phyloP scores from a whole-genome alignment of 2,888 invertebrate genomes.

The Orchesellides sinensis region DNA sequence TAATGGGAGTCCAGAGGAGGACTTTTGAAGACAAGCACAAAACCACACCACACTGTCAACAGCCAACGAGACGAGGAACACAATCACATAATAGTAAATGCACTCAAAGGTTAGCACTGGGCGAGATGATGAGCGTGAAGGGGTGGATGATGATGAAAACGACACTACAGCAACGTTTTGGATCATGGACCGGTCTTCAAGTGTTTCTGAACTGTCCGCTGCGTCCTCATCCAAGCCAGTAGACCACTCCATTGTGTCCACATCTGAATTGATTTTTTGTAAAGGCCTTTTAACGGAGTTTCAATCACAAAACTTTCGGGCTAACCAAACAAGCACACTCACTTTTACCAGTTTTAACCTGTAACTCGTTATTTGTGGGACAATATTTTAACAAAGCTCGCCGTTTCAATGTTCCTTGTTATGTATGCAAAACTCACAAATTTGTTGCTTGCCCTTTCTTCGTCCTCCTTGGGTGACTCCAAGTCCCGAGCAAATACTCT shows the following conservation, averaged over 20 bases:
- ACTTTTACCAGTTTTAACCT: constrained; percentile 5
- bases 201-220: constrained; percentile 68
- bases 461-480: no score
- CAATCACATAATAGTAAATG: constrained; percentile 52
- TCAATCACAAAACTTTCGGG: constrained; percentile 64
- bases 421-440: background rate
- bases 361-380: background rate
- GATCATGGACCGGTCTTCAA: constrained; percentile 67
- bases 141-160: constrained; percentile 28
- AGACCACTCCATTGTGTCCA: constrained; percentile 70
- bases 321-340: no score
- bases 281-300: constrained; percentile 57
- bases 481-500: no score
- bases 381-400: constrained; percentile 3
- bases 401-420: background rate
- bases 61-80: constrained; percentile 6
- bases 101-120: constrained; percentile 29
- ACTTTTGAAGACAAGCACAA: background rate
- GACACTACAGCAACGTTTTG: constrained; percentile 44
- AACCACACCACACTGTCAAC: background rate
- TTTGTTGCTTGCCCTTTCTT: background rate
- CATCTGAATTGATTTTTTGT: constrained; percentile 68
- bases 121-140: constrained; percentile 5
- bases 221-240: constrained; percentile 69
- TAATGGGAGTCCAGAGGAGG: background rate